Conservation (phyloP, 2,113 vertebrate genomes). For the Epinephelus fuscoguttatus region DNA sequence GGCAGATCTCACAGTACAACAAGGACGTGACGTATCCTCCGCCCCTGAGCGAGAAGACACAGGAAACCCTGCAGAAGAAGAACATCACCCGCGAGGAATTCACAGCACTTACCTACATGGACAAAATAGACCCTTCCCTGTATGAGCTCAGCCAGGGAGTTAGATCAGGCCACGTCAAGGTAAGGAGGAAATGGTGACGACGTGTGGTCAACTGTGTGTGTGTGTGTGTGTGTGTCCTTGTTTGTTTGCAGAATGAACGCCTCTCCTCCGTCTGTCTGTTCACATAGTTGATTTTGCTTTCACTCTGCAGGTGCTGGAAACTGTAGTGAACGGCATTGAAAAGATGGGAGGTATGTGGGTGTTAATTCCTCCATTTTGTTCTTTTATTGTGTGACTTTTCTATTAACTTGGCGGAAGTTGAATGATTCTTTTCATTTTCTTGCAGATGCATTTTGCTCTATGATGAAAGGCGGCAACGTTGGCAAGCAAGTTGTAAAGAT, state of each 20-base stretch:
- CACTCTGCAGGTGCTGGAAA: constrained; percentile 90
- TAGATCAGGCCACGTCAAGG: constrained; percentile 92
- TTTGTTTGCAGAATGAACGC: background rate
- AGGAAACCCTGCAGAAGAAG: constrained; percentile 82
- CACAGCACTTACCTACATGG: constrained; percentile 86
- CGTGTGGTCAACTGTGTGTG: constrained; percentile 4
- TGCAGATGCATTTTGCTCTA: constrained; percentile 94
- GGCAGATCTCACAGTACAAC: constrained; percentile 98
- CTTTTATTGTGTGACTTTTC: background rate
- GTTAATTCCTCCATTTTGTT: background rate
- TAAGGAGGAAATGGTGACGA: constrained; percentile 66
- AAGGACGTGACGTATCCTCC: constrained; percentile 94
- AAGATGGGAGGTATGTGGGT: constrained; percentile 92
- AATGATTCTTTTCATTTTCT: constrained; percentile 46
- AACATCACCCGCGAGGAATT: constrained; percentile 94
- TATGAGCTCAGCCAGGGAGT: constrained; percentile 91
- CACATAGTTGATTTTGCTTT: background rate
- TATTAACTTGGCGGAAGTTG: background rate
- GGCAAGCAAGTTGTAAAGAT: constrained; percentile 95
- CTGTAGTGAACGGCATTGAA: constrained; percentile 88
- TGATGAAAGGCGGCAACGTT: constrained; percentile 96
- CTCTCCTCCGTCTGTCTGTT: background rate
- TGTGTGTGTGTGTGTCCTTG: background rate
- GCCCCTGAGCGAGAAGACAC: constrained; percentile 84
- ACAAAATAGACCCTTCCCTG: constrained; percentile 86